Evolutionary conservation across 2,888 invertebrate genomes (phyloP).

Genomic region (Diarsia rubi): DNA sequence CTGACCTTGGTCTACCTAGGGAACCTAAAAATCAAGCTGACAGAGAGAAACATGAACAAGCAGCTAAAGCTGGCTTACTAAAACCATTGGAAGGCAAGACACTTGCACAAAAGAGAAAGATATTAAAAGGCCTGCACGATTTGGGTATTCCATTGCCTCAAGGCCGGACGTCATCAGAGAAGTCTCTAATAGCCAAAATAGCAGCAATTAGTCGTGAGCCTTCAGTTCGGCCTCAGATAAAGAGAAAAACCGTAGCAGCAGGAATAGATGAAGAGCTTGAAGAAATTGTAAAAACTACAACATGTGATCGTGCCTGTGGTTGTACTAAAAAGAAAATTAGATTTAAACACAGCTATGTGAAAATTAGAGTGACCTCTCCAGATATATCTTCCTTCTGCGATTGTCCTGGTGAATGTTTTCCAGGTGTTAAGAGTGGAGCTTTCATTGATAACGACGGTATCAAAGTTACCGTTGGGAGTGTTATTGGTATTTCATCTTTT

Average conservation of each 20-base stretch:
- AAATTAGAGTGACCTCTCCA: conserved; percentile 83
- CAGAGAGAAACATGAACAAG: conserved; percentile 6
- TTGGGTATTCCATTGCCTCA: conserved; percentile 41
- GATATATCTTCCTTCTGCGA: conserved; percentile 81
- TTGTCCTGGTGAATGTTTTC: conserved; percentile 80
- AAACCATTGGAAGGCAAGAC: conserved; percentile 23
- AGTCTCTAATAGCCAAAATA: conserved; percentile 63
- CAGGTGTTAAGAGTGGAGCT: conserved; percentile 77
- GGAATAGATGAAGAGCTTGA: conserved; percentile 73
- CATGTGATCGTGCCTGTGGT: conserved; percentile 82
- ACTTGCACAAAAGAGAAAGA: conserved; percentile 65
- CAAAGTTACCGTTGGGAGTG: conserved; percentile 81
- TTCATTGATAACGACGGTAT: conserved; percentile 82
- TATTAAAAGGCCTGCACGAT: conserved; percentile 59
- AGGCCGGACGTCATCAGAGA: conserved; percentile 60
- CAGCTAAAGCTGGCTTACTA: conserved; percentile 9
- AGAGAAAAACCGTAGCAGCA: conserved; percentile 50
- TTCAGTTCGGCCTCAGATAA: not conserved
- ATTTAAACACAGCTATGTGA: conserved; percentile 84
- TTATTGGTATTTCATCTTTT: conserved; percentile 72
- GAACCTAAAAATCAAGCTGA: conserved; percentile 24
- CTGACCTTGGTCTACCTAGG: conserved; percentile 3
- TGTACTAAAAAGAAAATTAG: conserved; percentile 84
- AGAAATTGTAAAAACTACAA: conserved; percentile 78
- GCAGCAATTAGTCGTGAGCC: conserved; percentile 45